These are phyloP conservation scores for Daubentonia madagascariensis DNA, from an alignment of 2,113 vertebrate species.

Conservation along the genomic window DNA sequence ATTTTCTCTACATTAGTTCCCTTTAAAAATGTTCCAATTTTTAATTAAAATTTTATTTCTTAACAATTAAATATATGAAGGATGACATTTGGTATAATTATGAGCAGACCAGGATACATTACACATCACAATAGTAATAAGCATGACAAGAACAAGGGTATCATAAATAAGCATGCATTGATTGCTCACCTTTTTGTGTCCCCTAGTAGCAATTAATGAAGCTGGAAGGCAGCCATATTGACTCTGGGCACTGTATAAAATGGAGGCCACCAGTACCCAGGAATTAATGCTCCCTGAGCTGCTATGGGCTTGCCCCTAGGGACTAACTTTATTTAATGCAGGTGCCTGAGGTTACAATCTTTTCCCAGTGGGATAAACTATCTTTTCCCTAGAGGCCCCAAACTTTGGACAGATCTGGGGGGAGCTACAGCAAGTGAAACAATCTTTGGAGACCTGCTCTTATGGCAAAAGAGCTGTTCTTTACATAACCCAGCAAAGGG, in stretches of 20 bases:
- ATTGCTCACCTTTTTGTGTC: neutral
- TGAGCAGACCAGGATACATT: neutral
- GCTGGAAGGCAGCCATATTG: neutral
- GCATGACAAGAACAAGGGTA: neutral
- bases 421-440: neutral
- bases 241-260: neutral
- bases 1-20: constrained; percentile 8
- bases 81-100: neutral
- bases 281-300: neutral
- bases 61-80: constrained; percentile 32
- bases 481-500: neutral
- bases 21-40: constrained; percentile 35
- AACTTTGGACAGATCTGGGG: neutral
- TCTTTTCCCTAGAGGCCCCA: neutral
- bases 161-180: neutral
- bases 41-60: constrained; percentile 54
- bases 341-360: neutral
- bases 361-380: neutral
- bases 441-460: neutral
- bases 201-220: neutral
- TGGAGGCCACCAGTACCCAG: neutral
- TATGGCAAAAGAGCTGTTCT: neutral
- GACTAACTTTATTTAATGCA: constrained; percentile 26
- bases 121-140: neutral
- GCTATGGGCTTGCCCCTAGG: neutral